Conservation (phyloP, 2,113 vertebrate genomes). For the Reinhardtius hippoglossoides region DNA sequence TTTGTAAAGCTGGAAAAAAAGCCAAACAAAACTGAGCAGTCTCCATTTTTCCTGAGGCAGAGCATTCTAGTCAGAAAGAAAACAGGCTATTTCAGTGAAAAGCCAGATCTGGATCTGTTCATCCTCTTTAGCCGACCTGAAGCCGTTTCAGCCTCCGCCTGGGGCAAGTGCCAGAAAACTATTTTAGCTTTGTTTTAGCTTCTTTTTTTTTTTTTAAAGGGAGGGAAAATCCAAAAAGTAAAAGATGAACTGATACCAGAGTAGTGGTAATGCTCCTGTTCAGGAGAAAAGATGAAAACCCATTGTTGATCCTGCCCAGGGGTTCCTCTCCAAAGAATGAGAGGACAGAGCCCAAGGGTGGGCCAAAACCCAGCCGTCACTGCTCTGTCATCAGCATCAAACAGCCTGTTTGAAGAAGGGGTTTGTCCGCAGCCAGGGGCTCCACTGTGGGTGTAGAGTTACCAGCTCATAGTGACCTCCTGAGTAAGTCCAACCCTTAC, state of each 20-base stretch:
- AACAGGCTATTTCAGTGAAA: slow-evolving; percentile 7
- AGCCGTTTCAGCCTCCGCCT: slow-evolving; percentile 7
- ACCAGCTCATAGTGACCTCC: slow-evolving; percentile 64
- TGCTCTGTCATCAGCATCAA: slow-evolving; percentile 82
- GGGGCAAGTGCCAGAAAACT: background rate
- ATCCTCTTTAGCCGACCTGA: slow-evolving; percentile 21
- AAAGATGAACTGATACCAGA: slow-evolving; percentile 47
- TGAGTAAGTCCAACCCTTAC: slow-evolving; percentile 40
- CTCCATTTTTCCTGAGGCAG: slow-evolving; percentile 19
- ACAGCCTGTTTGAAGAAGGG: slow-evolving; percentile 78
- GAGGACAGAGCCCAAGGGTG: slow-evolving; percentile 54
- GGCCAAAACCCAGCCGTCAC: slow-evolving; percentile 69
- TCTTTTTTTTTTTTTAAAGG: background rate
- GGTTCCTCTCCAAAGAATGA: slow-evolving; percentile 73
- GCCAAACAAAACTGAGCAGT: slow-evolving; percentile 23
- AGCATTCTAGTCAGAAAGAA: slow-evolving; percentile 27
- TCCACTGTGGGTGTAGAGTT: slow-evolving; percentile 77
- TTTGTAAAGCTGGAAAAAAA: slow-evolving; percentile 25
- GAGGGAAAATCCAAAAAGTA: slow-evolving; percentile 13
- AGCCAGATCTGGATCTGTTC: slow-evolving; percentile 20
- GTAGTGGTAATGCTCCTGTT: slow-evolving; percentile 50
- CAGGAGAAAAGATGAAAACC: slow-evolving; percentile 63
- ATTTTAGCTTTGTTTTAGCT: slow-evolving; percentile 6
- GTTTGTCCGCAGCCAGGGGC: slow-evolving; percentile 64
- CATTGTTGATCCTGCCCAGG: slow-evolving; percentile 73